Conservation (phyloP, 2,888 invertebrate species). For the Drosophila niveifrons region DNA sequence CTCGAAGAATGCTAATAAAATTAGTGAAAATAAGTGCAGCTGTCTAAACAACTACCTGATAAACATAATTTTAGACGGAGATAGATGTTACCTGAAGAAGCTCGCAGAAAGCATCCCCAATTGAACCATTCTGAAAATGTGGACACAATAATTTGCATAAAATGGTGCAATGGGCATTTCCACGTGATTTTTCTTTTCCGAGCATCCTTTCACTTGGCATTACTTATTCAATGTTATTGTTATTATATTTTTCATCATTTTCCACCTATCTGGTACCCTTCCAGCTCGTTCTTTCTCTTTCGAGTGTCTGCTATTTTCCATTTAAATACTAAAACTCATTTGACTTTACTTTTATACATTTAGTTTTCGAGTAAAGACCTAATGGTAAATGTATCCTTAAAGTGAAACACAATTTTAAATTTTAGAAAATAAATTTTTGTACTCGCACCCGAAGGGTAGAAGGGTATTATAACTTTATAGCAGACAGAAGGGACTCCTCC, state of each 20-base stretch:
- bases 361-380: no score
- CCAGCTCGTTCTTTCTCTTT: constrained; percentile 3
- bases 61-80: constrained; percentile 37
- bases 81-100: neutral
- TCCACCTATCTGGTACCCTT: constrained; percentile 11
- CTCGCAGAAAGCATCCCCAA: constrained; percentile 27
- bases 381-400: no score
- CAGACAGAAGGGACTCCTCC: no score
- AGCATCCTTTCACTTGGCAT: constrained; percentile 44
- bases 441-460: no score
- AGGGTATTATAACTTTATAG: no score
- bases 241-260: constrained; percentile 79
- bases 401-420: no score
- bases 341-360: no score
- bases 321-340: no score
- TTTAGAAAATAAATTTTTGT: no score
- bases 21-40: constrained; percentile 65
- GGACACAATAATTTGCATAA: constrained; percentile 69
- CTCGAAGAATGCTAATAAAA: constrained; percentile 66
- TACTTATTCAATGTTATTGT: constrained; percentile 75
- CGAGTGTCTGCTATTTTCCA: no score
- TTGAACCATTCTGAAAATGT: constrained; percentile 34
- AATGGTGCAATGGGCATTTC: constrained; percentile 56
- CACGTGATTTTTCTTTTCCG: constrained; percentile 2
- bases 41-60: constrained; percentile 77